These are phyloP conservation scores for Argyrosomus regius DNA, from an alignment of 2,797 vertebrate species.

Conservation along the genomic window DNA sequence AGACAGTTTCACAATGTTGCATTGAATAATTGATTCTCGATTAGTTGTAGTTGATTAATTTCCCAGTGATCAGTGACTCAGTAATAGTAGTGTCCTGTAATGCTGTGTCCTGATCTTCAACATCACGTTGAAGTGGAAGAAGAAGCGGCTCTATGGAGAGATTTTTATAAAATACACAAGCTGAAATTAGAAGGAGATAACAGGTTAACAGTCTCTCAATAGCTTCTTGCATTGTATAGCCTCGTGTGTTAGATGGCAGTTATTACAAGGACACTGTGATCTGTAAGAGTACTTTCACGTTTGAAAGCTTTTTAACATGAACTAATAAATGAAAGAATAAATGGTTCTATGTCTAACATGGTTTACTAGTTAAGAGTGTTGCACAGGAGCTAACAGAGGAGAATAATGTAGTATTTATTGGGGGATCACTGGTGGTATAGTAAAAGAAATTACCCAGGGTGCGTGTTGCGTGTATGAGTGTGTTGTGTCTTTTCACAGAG, in stretches of 20 bases:
- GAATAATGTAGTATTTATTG: neutral
- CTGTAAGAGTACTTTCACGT: neutral
- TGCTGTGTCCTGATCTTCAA: neutral
- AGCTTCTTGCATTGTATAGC: neutral
- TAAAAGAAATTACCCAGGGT: slow-evolving; percentile 5
- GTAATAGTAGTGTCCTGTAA: no score
- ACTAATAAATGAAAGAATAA: neutral
- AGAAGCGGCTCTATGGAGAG: neutral
- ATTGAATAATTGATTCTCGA: no score
- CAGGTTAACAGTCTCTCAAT: neutral
- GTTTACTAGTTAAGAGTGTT: neutral
- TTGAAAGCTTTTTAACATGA: slow-evolving; percentile 1
- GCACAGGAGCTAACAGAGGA: neutral
- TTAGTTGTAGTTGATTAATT: no score
- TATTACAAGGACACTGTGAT: neutral
- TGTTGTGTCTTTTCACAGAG: slow-evolving; percentile 47
- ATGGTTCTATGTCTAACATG: neutral
- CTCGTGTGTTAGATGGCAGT: neutral
- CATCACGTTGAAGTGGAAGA: neutral
- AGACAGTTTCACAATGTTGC: no score
- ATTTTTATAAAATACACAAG: neutral
- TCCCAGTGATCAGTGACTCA: no score
- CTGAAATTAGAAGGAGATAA: neutral
- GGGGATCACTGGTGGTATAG: slow-evolving; percentile 8
- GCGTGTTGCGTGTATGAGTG: slow-evolving; percentile 19